These are phyloP conservation scores for Mustelus asterias DNA, from an alignment of 2,113 vertebrate species.

Conservation along the genomic window DNA sequence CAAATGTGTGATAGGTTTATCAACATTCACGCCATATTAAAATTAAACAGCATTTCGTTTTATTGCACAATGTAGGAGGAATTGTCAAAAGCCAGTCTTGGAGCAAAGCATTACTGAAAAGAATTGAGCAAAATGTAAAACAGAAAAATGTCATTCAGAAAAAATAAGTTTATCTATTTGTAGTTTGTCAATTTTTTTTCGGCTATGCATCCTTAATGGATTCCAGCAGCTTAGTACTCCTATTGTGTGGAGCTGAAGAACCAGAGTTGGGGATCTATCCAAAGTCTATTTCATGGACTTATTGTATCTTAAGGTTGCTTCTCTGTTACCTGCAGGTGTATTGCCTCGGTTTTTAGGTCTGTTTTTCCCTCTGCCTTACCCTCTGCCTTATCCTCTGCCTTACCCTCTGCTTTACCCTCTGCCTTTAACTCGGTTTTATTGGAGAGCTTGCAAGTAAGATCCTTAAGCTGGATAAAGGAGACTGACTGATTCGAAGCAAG, in stretches of 20 bases:
- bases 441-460: conserved; percentile 1
- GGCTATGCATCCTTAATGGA: background rate
- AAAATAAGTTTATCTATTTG: background rate
- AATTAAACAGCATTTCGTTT: background rate
- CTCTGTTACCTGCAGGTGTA: background rate
- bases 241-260: background rate
- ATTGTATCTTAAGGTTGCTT: background rate
- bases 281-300: background rate
- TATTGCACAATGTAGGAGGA: background rate
- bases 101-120: background rate
- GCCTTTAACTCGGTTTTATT: background rate
- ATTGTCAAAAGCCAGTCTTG: background rate
- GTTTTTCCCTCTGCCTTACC: background rate
- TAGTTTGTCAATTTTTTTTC: background rate
- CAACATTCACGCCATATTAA: background rate
- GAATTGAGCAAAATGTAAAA: background rate
- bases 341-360: background rate
- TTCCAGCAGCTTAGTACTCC: background rate
- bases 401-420: background rate
- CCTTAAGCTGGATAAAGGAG: background rate
- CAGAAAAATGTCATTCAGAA: background rate
- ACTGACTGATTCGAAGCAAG: background rate
- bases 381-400: too few species aligned
- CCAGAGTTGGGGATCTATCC: background rate
- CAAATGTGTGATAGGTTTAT: background rate